A percentile compares a stretch with the other conserved stretches of the same genome.
phyloP scores from a whole-genome alignment of 2,113 vertebrate genomes.

The Tachysurus fulvidraco region DNA sequence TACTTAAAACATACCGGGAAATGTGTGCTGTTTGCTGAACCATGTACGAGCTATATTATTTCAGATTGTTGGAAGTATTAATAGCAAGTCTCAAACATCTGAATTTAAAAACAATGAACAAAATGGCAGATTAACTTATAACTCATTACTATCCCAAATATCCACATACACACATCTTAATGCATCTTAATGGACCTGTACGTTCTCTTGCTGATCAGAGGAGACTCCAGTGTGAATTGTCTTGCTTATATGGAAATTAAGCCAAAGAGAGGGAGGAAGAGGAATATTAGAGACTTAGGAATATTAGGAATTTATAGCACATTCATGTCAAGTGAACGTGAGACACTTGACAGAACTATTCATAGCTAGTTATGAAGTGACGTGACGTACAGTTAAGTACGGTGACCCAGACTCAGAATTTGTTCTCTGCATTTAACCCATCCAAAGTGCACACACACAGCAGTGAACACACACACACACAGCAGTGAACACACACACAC shows the following conservation, averaged over 20 bases:
- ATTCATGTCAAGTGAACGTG: not conserved
- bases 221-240: not conserved
- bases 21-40: no score
- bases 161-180: not conserved
- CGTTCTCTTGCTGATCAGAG: not conserved
- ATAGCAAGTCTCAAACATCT: not conserved
- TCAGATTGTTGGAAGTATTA: not conserved
- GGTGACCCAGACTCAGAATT: no score
- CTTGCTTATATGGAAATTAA: not conserved
- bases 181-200: not conserved
- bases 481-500: no score
- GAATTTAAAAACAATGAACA: not conserved
- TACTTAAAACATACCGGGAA: no score
- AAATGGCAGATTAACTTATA: not conserved
- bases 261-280: not conserved
- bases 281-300: not conserved
- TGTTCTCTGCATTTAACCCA: no score
- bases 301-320: not conserved
- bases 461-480: no score
- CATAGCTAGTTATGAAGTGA: no score
- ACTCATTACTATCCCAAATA: not conserved
- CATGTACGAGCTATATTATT: no score
- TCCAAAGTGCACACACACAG: no score
- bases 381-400: no score
- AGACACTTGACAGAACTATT: not conserved